These are phyloP conservation scores for Otus sunia DNA, from an alignment of 2,113 vertebrate genomes.

Conservation along the genomic window DNA sequence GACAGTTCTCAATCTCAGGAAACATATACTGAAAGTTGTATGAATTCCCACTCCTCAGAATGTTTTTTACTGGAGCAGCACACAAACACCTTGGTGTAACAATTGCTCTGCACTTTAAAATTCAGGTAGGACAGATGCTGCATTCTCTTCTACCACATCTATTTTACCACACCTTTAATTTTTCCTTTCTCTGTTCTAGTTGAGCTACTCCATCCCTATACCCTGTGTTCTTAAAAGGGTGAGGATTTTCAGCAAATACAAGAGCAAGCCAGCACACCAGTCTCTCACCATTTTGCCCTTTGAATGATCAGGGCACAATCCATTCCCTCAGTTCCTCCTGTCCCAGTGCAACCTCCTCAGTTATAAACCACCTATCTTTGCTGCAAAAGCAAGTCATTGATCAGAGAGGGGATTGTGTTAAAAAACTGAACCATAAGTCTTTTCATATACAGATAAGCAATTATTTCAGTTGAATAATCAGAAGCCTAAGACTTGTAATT, in stretches of 20 bases:
- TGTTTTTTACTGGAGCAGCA: not conserved
- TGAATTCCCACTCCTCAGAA: not conserved
- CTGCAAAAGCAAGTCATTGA: not conserved
- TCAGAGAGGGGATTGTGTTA: not conserved
- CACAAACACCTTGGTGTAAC: not conserved
- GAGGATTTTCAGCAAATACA: not conserved
- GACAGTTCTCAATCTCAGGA: not conserved
- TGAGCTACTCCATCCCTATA: not conserved
- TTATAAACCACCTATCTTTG: not conserved
- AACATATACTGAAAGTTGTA: fast-evolving
- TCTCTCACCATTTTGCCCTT: not conserved
- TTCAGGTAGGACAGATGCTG: not conserved
- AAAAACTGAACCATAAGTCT: fast-evolving
- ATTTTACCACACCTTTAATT: not conserved
- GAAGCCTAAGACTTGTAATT: not conserved
- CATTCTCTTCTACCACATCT: not conserved
- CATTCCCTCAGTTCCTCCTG: not conserved
- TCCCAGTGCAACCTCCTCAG: not conserved
- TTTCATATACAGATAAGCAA: not conserved
- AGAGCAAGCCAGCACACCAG: not conserved
- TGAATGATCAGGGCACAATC: not conserved
- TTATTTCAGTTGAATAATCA: not conserved
- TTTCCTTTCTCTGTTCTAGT: not conserved
- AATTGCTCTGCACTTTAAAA: not conserved
- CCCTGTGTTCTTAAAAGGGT: not conserved